Evolutionary conservation across 2,113 vertebrate genomes (phyloP).

Genomic region (Catharus fuscescens): DNA sequence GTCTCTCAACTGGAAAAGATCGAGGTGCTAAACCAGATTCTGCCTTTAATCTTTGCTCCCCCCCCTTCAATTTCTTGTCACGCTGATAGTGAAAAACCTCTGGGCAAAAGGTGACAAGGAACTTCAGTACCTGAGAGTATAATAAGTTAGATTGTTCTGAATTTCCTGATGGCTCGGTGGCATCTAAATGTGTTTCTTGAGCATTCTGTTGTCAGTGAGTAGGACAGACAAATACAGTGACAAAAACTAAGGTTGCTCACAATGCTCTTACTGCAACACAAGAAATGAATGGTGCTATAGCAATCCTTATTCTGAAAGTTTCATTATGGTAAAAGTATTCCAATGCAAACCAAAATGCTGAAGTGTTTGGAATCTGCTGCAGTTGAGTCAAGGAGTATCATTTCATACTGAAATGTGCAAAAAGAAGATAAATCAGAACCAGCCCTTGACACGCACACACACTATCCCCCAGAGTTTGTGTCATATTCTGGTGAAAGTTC

Average conservation of each 20-base stretch:
- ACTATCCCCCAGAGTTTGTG: background rate
- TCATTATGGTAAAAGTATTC: background rate
- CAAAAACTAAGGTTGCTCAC: background rate
- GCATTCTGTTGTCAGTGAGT: background rate
- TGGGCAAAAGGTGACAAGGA: background rate
- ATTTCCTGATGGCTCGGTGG: background rate
- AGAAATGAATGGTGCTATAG: background rate
- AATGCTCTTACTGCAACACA: background rate
- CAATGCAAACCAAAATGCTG: background rate
- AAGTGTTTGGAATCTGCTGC: background rate
- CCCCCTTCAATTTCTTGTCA: background rate
- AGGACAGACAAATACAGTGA: background rate
- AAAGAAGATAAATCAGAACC: background rate
- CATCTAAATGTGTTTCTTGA: background rate
- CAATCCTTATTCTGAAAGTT: background rate
- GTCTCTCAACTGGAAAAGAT: slow-evolving; percentile 96
- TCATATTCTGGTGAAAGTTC: background rate
- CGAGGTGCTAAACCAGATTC: slow-evolving; percentile 78
- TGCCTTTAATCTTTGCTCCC: background rate
- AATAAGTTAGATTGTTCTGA: background rate
- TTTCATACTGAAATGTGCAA: background rate
- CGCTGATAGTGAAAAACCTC: background rate
- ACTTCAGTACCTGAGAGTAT: background rate
- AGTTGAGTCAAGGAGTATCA: background rate
- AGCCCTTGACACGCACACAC: background rate